Evolutionary conservation across 1,140 invertebrate genomes (phyloP).

Genomic region (Drosophila seguyi): DNA sequence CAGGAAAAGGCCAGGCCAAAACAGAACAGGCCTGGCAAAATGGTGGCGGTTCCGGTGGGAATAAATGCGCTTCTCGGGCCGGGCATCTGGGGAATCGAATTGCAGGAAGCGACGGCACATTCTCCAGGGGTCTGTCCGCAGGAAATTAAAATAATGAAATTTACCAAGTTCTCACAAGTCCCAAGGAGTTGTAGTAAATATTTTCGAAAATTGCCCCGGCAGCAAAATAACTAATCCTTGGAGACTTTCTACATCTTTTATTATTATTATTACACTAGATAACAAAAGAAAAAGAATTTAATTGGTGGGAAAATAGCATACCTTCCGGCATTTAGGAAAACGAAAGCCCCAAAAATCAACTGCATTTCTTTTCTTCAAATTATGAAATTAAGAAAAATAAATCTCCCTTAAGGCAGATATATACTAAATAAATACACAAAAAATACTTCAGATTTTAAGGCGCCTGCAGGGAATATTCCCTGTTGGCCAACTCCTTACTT

Average conservation of each 20-base stretch:
- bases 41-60: slow-evolving; percentile 24
- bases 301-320: neutral
- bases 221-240: neutral
- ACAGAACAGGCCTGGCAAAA: slow-evolving; percentile 37
- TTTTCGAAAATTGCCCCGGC: neutral
- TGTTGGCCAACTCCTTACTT: slow-evolving; percentile 33
- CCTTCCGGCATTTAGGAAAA: neutral
- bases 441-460: neutral
- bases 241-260: neutral
- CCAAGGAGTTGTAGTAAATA: slow-evolving; percentile 10
- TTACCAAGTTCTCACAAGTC: slow-evolving; percentile 1
- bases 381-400: neutral
- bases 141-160: slow-evolving; percentile 44
- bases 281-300: neutral
- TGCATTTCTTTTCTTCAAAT: neutral
- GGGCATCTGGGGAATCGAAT: slow-evolving; percentile 48
- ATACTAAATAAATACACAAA: neutral
- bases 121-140: slow-evolving; percentile 20
- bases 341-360: neutral
- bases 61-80: slow-evolving; percentile 16
- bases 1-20: slow-evolving; percentile 24
- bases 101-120: slow-evolving; percentile 11
- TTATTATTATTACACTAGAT: too few species aligned
- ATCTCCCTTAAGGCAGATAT: too few species aligned
- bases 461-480: slow-evolving; percentile 16